Percentiles rank a stretch among this genome's conserved stretches.
These are phyloP conservation scores for Drosophila subpulchrella DNA, from an alignment of 1,140 invertebrate genomes.

Conservation along the genomic window DNA sequence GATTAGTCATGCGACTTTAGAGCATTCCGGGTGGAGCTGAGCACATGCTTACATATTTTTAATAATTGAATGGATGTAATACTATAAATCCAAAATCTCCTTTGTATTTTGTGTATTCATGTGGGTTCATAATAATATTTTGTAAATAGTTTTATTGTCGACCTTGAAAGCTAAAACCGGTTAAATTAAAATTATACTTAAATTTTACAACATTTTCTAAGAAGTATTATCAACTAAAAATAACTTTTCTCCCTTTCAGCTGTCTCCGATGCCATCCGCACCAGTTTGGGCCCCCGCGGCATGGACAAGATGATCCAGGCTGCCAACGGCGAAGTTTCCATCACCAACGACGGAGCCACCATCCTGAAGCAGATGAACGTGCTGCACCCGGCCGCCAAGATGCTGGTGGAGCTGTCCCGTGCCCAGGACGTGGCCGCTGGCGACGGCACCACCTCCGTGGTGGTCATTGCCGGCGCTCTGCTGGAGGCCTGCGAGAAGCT, in stretches of 20 bases:
- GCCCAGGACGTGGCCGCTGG: slow-evolving; percentile 99
- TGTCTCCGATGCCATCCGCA: slow-evolving; percentile 99
- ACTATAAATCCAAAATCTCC: too few relatives aligned
- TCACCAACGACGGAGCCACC: slow-evolving; percentile 99
- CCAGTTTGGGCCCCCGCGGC: slow-evolving; percentile 98
- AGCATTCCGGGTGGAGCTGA: not conserved
- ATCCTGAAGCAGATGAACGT: slow-evolving; percentile 99
- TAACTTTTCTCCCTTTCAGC: slow-evolving; percentile 87
- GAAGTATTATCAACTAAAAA: not conserved
- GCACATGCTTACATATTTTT: not conserved
- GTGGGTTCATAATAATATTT: too few relatives aligned
- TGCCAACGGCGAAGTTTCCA: slow-evolving; percentile 98
- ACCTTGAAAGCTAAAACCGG: too few relatives aligned
- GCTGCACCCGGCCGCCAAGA: slow-evolving; percentile 99
- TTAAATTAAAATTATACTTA: too few relatives aligned
- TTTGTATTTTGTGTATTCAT: too few relatives aligned
- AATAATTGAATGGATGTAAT: too few relatives aligned
- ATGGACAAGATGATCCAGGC: slow-evolving; percentile 99
- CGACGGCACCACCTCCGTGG: slow-evolving; percentile 99
- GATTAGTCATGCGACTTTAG: slow-evolving; percentile 13
- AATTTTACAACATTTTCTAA: too few relatives aligned
- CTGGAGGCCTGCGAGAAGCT: slow-evolving; percentile 97
- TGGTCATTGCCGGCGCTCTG: slow-evolving; percentile 97
- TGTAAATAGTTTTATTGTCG: too few relatives aligned
- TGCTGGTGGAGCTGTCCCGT: slow-evolving; percentile 99